Base-by-base conservation (phyloP, 2,113 vertebrate genomes). In the Syngnathoides biaculeatus region DNA sequence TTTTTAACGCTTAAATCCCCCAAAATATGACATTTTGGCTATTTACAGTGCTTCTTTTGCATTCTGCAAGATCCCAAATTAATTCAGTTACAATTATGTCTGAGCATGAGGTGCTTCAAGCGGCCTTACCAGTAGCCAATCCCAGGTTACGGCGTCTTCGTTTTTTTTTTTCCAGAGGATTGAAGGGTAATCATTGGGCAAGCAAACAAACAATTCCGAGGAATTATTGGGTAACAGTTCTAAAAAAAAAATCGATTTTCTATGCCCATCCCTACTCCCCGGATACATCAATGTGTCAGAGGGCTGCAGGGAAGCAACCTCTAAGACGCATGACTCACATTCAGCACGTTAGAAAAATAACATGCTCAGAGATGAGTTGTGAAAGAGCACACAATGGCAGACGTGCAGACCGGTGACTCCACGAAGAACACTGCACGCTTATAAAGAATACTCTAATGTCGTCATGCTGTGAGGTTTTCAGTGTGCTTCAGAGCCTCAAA, bases 291-390 rank as follows among this genome's bases (percentile, higher is more conserved):
- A 63, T 76, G 73, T 26, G 8, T 42, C 8, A 55, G 61, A 39
- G 5, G 55, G n/a, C 67, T 43, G 65, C 27, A 0, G 68, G 75
- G 78, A 63, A 24, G 38, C 5, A 2, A 69, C 79, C 73, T 65
- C 56, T 62, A 68, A 75, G 77, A 86, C 68, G 56, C 40, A 71
- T 84, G 81, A 71, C 66, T 84, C 82, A 71, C 47, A 61, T 68
- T 77, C 56, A 74, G 45, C 69, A 68, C 52, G 42, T 17, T 17
- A 62, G 63, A 71, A 74, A 77, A 43, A 43, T 0, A 14, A 14
- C 14, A 43, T 43, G 42, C 9, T 43, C 14, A 13, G 12, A 85
- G 82, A 72, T 45, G 73, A 71, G 81, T 61, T 61, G 67, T 65
- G 68, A 71, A 78, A 70, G 58, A 39, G 64, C 7, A 48, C 5